Conservation (phyloP, 2,113 vertebrate species). For the Ochotona curzoniae region DNA sequence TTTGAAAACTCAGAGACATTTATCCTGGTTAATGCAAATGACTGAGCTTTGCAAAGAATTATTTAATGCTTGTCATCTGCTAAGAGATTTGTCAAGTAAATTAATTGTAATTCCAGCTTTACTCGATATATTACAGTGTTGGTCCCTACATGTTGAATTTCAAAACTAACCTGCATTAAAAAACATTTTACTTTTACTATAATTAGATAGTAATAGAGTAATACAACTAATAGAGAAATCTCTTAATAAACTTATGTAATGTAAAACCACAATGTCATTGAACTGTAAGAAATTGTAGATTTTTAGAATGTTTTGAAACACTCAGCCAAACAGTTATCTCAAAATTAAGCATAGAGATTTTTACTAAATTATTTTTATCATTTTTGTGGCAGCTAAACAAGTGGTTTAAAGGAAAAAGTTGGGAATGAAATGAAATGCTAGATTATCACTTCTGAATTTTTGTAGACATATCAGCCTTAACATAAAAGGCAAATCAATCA, state of each 20-base stretch:
- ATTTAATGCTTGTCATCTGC: constrained; percentile 55
- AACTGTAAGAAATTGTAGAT: background rate
- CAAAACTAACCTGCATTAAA: too few species aligned
- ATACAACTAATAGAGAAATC: background rate
- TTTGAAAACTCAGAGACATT: constrained; percentile 40
- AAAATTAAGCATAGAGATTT: background rate
- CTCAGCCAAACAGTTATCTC: constrained; percentile 3
- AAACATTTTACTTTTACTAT: constrained; percentile 12
- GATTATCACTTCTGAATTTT: background rate
- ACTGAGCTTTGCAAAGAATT: background rate
- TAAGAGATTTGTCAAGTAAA: constrained; percentile 44
- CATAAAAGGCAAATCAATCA: constrained; percentile 20
- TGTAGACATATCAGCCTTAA: constrained; percentile 30
- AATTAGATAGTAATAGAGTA: background rate
- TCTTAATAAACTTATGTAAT: constrained; percentile 18
- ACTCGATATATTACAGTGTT: too few species aligned
- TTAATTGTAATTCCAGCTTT: constrained; percentile 30
- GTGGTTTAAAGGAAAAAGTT: constrained; percentile 17
- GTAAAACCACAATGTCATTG: constrained; percentile 14
- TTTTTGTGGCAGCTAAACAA: constrained; percentile 9
- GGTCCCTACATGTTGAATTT: too few species aligned
- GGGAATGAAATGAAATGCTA: constrained; percentile 14
- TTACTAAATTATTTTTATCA: background rate
- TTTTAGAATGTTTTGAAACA: constrained; percentile 39
- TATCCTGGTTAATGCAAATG: constrained; percentile 62